Evolutionary conservation across 2,888 invertebrate genomes (phyloP), one percentile per base, ranked within the genome.

Genomic region (Tipula confusa): DNA sequence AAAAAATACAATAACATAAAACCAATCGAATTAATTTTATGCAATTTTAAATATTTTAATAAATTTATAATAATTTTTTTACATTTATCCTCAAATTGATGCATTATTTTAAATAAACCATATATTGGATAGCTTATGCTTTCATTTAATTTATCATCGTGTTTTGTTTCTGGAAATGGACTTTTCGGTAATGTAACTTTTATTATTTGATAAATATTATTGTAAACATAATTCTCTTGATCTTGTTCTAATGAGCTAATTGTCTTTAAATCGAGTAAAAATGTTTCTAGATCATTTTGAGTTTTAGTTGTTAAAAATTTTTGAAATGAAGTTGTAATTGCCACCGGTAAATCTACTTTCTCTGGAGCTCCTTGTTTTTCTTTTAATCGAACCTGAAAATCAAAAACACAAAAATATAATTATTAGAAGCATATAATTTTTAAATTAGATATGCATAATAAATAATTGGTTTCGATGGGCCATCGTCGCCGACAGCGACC

Each of bases 1-100:
- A 97, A 91, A 90, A 96, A 98, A 90, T 97, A 98, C 83, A 98
- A 90, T 85, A 98, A 91, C 86, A 95, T 92, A 89, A 96, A 97
- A 81, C 98, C 98, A 84, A 96, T 92, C 87, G 93, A 92, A 11
- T 94, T 93, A 87, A 95, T 92, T 86, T 91, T 93, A 86, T 91
- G 89, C 64, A 64, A 24, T 86, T 94, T 93, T 90, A 97, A 94
- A 88, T 97, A 96, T 85, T 94, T 94, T 84, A 97, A 90, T 82
- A 98, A 91, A 86, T 94, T 93, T 85, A 96, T 91, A 85, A 97
- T 91, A 36, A 96, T 93, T 89, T 96, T 95, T 86, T 95, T 92
- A 85, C 93, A 92, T 86, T 94, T 91, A 89, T 95, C 93, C 89
- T 97, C 93, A 88, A 94, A 91, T 86, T 94, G 93, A 87, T 94